A percentile compares a stretch with the other conserved stretches of the same genome.
These are phyloP conservation scores for Chiridota heheva DNA, from an alignment of 35 echinoderm and acorn worm species.

Conservation along the genomic window DNA sequence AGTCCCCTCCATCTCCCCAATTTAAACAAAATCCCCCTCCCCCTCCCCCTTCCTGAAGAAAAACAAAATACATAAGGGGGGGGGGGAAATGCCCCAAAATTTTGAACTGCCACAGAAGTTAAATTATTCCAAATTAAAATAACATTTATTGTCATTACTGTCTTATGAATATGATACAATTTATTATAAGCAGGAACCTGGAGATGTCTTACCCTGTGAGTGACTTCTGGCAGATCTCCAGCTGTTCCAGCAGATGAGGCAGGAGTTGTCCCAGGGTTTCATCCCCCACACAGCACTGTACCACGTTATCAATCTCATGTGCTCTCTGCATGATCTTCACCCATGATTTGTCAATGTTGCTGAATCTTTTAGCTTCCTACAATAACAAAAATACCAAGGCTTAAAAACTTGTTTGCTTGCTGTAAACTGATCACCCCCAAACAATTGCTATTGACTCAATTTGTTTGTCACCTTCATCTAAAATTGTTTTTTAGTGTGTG, in stretches of 20 bases:
- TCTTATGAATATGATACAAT: no score
- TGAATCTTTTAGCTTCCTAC: constrained; percentile 97
- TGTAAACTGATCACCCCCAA: background rate
- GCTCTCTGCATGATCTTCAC: constrained; percentile 98
- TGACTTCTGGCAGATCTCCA: constrained; percentile 99
- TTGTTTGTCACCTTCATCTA: background rate
- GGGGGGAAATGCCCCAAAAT: no score
- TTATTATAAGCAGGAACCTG: no score
- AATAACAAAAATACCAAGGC: constrained; percentile 7
- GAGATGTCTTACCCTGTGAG: constrained; percentile 87
- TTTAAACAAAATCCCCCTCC: no score
- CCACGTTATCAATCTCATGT: constrained; percentile 94
- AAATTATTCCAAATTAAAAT: no score
- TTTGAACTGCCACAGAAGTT: no score
- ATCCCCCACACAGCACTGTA: constrained; percentile 95
- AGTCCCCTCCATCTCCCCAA: no score
- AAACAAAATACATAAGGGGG: no score
- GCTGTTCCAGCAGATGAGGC: constrained; percentile 93
- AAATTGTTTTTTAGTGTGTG: background rate
- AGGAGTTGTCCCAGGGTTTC: constrained; percentile 96
- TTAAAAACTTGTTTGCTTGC: background rate
- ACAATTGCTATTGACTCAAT: background rate
- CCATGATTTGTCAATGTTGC: constrained; percentile 99
- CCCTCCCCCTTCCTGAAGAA: no score
- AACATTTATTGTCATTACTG: no score